Evolutionary conservation across 2,797 vertebrate genomes (phyloP).

Genomic region (Erpetoichthys calabaricus): DNA sequence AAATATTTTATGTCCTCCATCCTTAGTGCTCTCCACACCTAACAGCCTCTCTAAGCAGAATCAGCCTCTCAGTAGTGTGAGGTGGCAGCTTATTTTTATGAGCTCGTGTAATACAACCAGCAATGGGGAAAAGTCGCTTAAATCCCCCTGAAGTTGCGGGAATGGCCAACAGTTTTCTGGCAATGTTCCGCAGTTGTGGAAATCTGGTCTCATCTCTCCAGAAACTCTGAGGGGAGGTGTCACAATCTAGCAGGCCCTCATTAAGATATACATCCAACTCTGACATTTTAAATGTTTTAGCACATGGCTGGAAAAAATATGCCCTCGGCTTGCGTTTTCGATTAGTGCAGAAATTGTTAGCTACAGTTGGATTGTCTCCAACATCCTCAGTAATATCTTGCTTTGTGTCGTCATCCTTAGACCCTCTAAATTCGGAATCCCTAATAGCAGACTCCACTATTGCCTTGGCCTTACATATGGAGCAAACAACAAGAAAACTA

Average conservation of each 20-base stretch:
- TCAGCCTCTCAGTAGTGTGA: constrained; percentile 51
- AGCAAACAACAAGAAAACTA: constrained; percentile 26
- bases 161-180: constrained; percentile 39
- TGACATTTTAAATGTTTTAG: constrained; percentile 29
- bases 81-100: constrained; percentile 41
- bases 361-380: constrained; percentile 10
- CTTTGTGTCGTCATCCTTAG: constrained; percentile 10
- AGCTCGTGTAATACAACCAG: constrained; percentile 40
- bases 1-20: no score
- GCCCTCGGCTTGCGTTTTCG: constrained; percentile 38
- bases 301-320: constrained; percentile 25
- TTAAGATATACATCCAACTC: constrained; percentile 44
- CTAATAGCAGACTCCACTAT: constrained; percentile 28
- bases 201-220: constrained; percentile 43
- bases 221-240: constrained; percentile 25
- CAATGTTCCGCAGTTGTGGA: constrained; percentile 33
- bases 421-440: not conserved
- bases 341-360: constrained; percentile 9
- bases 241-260: constrained; percentile 30
- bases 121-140: constrained; percentile 44
- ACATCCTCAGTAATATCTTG: constrained; percentile 1
- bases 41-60: constrained; percentile 44
- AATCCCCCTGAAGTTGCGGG: constrained; percentile 52
- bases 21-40: constrained; percentile 19
- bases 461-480: constrained; percentile 31